Percentiles rank a stretch among this genome's conserved stretches.
Conservation (phyloP, 2,113 vertebrate species). For the Oplegnathus fasciatus region DNA sequence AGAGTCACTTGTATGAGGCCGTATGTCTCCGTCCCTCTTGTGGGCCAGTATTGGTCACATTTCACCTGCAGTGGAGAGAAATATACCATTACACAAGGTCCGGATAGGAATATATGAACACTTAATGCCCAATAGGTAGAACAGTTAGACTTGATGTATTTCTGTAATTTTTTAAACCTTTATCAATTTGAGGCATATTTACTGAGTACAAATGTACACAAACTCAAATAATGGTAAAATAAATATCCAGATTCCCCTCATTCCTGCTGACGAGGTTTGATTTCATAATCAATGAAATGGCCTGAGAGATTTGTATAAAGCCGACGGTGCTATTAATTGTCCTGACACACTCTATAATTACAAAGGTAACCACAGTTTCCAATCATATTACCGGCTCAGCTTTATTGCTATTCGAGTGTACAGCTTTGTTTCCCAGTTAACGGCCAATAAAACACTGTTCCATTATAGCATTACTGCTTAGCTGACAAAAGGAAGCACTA, state of each 20-base stretch:
- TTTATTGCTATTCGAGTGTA: slow-evolving; percentile 76
- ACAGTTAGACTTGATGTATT: background rate
- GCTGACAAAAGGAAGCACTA: slow-evolving; percentile 59
- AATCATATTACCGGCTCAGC: slow-evolving; percentile 76
- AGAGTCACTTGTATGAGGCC: slow-evolving; percentile 96
- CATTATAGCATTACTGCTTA: slow-evolving; percentile 65
- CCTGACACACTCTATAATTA: slow-evolving; percentile 81
- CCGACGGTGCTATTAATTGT: slow-evolving; percentile 71
- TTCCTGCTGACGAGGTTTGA: slow-evolving; percentile 60
- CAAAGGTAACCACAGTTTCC: slow-evolving; percentile 77
- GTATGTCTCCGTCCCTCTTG: slow-evolving; percentile 95
- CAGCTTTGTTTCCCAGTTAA: slow-evolving; percentile 75
- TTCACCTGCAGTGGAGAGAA: slow-evolving; percentile 89
- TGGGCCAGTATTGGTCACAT: slow-evolving; percentile 99
- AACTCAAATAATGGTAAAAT: slow-evolving; percentile 41
- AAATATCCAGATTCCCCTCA: slow-evolving; percentile 30
- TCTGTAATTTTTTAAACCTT: background rate
- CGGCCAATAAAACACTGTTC: slow-evolving; percentile 76
- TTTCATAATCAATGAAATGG: slow-evolving; percentile 76
- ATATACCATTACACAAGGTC: slow-evolving; percentile 16
- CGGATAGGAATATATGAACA: background rate
- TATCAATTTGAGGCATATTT: background rate
- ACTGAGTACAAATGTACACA: background rate
- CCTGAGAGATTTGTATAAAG: slow-evolving; percentile 65
- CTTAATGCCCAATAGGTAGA: background rate